Conservation (phyloP, 2,888 invertebrate genomes). For the Lacanobia oleracea region DNA sequence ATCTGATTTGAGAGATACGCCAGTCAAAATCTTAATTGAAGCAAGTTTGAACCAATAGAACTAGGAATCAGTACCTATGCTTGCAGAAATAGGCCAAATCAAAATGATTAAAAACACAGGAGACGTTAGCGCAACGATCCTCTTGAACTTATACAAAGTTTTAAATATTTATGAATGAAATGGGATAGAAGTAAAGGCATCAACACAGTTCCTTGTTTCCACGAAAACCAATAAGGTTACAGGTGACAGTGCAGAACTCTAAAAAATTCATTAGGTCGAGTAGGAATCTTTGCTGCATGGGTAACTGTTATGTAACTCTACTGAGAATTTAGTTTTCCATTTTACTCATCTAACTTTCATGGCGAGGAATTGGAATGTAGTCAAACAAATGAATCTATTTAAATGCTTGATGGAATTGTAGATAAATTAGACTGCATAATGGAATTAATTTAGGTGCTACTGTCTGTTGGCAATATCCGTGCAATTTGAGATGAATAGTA, state of each 20-base stretch:
- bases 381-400: slow-evolving; percentile 23
- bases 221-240: not conserved
- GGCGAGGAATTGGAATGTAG: slow-evolving; percentile 3
- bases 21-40: too few relatives aligned
- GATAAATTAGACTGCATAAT: slow-evolving; percentile 36
- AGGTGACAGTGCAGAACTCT: too few relatives aligned
- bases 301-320: not conserved
- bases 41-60: not conserved
- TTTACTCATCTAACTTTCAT: slow-evolving; percentile 23
- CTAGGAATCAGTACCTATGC: not conserved
- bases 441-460: slow-evolving; percentile 33
- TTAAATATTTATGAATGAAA: too few relatives aligned
- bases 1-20: not conserved
- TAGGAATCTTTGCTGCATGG: not conserved
- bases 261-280: too few relatives aligned
- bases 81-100: not conserved
- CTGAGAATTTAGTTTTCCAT: slow-evolving; percentile 8
- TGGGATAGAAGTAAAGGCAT: too few relatives aligned
- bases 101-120: not conserved
- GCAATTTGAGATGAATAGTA: slow-evolving; percentile 20
- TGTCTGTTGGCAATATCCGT: slow-evolving; percentile 15
- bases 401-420: slow-evolving; percentile 26
- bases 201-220: not conserved
- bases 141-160: too few relatives aligned
- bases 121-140: too few relatives aligned